Base-by-base conservation (phyloP, 1,140 invertebrate genomes). In the Camponotus floridanus region DNA sequence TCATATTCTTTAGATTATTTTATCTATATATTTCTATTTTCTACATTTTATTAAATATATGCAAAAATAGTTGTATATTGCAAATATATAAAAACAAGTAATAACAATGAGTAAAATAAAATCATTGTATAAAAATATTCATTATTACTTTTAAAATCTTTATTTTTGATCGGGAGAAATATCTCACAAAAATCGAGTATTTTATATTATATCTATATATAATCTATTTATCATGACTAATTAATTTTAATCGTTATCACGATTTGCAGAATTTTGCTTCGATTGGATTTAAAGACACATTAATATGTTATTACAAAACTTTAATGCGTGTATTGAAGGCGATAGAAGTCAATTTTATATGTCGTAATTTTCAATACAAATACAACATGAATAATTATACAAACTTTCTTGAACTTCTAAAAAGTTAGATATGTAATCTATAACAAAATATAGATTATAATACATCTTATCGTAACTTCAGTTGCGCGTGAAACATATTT, bases 391-490 rank as follows among this genome's bases (percentile, higher is more conserved):
- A 39, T 7, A 39, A 39, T 39, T 39, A 39, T 39, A 85, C 0
- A 93, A 73, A 31, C 26, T 26, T 91, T 85, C 68, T 84, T 90
- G 1, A 88, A 2, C 26, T 64, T 84, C 5, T 88, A 64, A 33
- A 86, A 70, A 48, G 1, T 18, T 13, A 3, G 92, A 86, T 11
- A 91, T 26, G 7, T 59, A 73, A 90, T 90, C 18, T 45, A 62
- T 26, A 26, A 86, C 84, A 59, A 70, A 65, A 0, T 5, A 21
- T 39, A 33, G 0, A 39, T 62, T 65, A 76, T 33, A n/a, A 70
- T 48, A n/a, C n/a, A n/a, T n/a, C 26, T 42, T 9, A 65, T 71
- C n/a, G 18, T 36, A 73, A 73, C 1, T 42, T 21, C 1, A 36
- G 42, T 62, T 15, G n/a, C n/a, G 3, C 45, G 18, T 4, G 36